Percentiles rank a stretch among this genome's conserved stretches.
phyloP scores from a whole-genome alignment of 2,113 vertebrate genomes.

The Thomomys bottae region DNA sequence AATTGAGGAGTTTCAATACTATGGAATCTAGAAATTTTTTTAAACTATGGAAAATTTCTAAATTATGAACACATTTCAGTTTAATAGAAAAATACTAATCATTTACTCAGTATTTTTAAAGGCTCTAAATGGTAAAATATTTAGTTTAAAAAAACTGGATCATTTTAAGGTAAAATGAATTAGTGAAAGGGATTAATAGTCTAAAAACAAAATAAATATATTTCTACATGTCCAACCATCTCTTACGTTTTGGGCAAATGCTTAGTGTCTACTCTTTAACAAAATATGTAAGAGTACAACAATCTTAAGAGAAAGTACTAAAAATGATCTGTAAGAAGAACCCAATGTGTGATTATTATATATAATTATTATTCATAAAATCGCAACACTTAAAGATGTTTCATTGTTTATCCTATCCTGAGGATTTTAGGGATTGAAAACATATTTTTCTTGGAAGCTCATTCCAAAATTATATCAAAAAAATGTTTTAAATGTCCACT shows the following conservation, averaged over 20 bases:
- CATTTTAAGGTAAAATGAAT: constrained; percentile 17
- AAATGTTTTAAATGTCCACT: not conserved
- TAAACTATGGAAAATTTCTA: constrained; percentile 33
- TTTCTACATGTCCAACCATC: not conserved
- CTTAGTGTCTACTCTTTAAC: not conserved
- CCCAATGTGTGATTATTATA: not conserved
- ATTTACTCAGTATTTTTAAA: constrained; percentile 25
- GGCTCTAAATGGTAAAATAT: constrained; percentile 12
- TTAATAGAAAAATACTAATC: not conserved
- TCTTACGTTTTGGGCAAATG: constrained; percentile 20
- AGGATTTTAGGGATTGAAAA: constrained; percentile 1
- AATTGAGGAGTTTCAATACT: not conserved
- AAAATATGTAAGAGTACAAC: not conserved
- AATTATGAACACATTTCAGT: constrained; percentile 11
- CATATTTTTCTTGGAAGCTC: not conserved
- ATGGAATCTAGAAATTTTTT: not conserved
- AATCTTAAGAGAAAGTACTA: not conserved
- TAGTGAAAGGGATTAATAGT: not conserved
- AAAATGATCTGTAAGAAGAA: constrained; percentile 1
- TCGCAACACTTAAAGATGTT: constrained; percentile 11
- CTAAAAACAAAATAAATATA: constrained; percentile 30
- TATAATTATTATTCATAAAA: constrained; percentile 46
- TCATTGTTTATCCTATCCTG: not conserved
- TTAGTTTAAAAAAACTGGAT: constrained; percentile 55
- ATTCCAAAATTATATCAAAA: constrained; percentile 20